Percentiles rank a stretch among this genome's conserved stretches.
Evolutionary conservation across 2,888 invertebrate species (phyloP).

Genomic region (Timema podura): DNA sequence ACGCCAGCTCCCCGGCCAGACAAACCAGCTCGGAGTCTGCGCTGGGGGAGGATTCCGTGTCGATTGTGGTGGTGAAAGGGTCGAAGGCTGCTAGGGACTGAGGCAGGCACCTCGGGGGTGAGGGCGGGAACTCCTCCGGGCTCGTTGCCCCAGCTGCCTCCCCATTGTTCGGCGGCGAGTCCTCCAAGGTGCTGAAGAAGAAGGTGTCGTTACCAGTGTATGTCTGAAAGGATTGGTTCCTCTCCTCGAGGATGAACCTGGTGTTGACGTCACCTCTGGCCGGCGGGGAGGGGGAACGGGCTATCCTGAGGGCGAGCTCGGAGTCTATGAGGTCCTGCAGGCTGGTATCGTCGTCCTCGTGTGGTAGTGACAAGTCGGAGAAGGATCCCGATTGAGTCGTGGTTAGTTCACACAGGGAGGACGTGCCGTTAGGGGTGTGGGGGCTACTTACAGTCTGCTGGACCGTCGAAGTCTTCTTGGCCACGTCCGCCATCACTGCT

Average conservation of each 20-base stretch:
- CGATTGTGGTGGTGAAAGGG: conserved; percentile 26
- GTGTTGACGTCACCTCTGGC: conserved; percentile 24
- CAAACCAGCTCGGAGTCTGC: conserved; percentile 13
- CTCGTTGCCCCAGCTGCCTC: background rate
- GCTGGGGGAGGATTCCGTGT: conserved; percentile 17
- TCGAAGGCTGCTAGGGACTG: conserved; percentile 19
- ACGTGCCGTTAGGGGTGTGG: conserved; percentile 25
- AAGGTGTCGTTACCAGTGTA: conserved; percentile 23
- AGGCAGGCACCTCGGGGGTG: background rate
- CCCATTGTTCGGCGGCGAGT: conserved; percentile 23
- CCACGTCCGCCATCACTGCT: conserved; percentile 35
- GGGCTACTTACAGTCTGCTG: conserved; percentile 31
- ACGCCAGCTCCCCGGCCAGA: background rate
- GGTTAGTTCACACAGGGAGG: conserved; percentile 22
- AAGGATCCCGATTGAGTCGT: conserved; percentile 16
- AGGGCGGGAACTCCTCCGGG: background rate
- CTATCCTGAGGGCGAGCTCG: conserved; percentile 32
- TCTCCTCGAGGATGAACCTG: conserved; percentile 25
- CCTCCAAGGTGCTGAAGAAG: conserved; percentile 24
- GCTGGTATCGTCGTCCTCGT: conserved; percentile 31
- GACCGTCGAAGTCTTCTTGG: conserved; percentile 33
- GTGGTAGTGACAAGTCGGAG: conserved; percentile 18
- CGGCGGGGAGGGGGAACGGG: conserved; percentile 16
- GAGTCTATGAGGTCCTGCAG: conserved; percentile 37
- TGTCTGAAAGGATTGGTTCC: conserved; percentile 24